Base-by-base conservation (phyloP, 2,113 vertebrate species). In the Boulengeromyrus knoepffleri region DNA sequence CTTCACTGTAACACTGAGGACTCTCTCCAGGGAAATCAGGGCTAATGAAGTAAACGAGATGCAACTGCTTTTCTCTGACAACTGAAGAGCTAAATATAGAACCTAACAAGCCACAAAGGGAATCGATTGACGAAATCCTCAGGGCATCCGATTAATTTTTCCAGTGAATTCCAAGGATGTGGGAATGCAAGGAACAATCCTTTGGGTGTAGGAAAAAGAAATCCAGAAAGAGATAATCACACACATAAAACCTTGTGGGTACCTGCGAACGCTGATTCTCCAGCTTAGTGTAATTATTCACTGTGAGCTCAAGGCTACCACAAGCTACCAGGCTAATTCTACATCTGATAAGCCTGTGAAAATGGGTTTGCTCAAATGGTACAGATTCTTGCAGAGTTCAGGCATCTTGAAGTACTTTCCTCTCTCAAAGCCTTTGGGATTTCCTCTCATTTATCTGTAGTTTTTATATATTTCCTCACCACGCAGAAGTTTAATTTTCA, bases 11-110 rank as follows among this genome's bases (percentile, higher is more conserved):
- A n/a, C 45, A n/a, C 45, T 12, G 49, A 70, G 50, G 31, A 53
- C 15, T 42, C 19, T 56, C 49, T 53, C 42, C 17, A 46, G 88
- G 58, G 88, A 70, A 49, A 47, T 88, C 88, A 13, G 46, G 39
- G 62, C 24, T 88, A 88, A 88, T 77, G 88, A 70, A 88, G 88
- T 45, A 13, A 5, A 74, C 66, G 88, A 27, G n/a, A 42, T 15
- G 27, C 83, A 88, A 58, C 50, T 49, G n/a, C 45, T 45, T 74
- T 74, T 74, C 39, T 74, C 46, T 74, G 62, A 74, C 88, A 74
- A 47, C 58, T 36, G 46, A 88, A 77, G 58, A 31, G 88, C 21
- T 46, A 88, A 74, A 88, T 47, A 74, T 70, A 74, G 58, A 70
- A 74, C 58, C 47, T 62, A 74, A 88, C 58, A 49, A 50, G 39